phyloP scores from a whole-genome alignment of 2,888 invertebrate species.

The Argyresthia goedartella region DNA sequence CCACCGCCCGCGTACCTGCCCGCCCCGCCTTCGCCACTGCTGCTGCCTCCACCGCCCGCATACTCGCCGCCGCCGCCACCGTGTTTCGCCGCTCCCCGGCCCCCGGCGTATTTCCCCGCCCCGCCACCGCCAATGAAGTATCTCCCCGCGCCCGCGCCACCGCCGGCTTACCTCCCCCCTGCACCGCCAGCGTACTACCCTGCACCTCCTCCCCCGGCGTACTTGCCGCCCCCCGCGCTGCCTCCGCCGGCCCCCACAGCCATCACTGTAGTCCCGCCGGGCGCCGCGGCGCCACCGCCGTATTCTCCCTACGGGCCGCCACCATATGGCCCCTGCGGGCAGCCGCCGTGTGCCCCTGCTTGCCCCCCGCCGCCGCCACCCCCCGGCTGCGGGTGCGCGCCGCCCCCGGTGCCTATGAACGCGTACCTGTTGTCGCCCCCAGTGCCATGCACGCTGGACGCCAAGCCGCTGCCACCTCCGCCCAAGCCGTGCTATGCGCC shows the following conservation, averaged over 20 bases:
- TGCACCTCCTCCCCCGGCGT: constrained; percentile 14
- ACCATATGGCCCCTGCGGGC: no score
- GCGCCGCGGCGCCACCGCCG: constrained; percentile 23
- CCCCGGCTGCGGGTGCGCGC: background rate
- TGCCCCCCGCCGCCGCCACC: background rate
- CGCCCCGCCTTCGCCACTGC: constrained; percentile 15
- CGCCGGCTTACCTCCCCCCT: constrained; percentile 24
- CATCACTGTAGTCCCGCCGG: no score
- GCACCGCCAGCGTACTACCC: constrained; percentile 1
- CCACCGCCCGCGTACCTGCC: constrained; percentile 13
- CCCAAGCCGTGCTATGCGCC: no score
- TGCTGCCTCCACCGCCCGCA: constrained; percentile 15
- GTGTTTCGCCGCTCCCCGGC: constrained; percentile 20
- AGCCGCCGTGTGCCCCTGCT: no score
- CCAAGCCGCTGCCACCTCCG: constrained; percentile 32
- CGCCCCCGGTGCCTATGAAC: constrained; percentile 36
- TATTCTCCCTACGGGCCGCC: no score
- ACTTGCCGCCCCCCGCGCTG: constrained; percentile 26
- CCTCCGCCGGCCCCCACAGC: constrained; percentile 9
- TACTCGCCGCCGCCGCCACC: constrained; percentile 15
- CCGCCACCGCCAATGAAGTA: constrained; percentile 9
- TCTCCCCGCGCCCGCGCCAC: constrained; percentile 22
- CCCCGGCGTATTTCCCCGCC: constrained; percentile 8
- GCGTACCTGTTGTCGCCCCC: constrained; percentile 49
- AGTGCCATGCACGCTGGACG: constrained; percentile 45